Base-by-base conservation (phyloP, 2,797 vertebrate genomes). In the Arctocebus calabarensis region DNA sequence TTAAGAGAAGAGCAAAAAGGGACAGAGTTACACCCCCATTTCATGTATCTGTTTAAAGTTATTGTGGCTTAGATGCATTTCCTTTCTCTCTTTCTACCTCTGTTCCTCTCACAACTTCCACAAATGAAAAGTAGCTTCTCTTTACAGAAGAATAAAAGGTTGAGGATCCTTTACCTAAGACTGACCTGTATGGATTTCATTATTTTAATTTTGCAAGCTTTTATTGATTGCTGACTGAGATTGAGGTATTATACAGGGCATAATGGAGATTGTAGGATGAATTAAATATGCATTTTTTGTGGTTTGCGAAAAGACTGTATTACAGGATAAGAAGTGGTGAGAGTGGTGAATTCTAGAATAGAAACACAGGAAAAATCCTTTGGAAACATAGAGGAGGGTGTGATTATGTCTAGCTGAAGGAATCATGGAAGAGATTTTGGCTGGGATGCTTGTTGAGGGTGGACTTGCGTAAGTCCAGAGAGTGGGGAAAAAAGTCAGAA, bases 171-270 rank as follows among this genome's bases (percentile, higher is more conserved):
- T 89, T 78, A 43, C 66, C 45, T 81, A 68, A 89, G 55, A 90
- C n/a, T 52, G 91, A 91, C 77, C 37, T 62, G 29, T 88, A 40
- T 94, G 79, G 48, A 81, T 77, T 27, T 91, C 20, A 83, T 94
- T 93, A 88, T 91, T 95, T 95, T 85, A 94, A 73, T 95, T 90
- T 57, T 81, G 25, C 43, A 78, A 88, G 37, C 0, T 45, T 88
- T 93, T 91, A 61, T 77, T 90, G 64, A 94, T 61, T 94, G 43
- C 52, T 62, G 43, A 88, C 29, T 79, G 3, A 73, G 32, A 86
- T 14, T 78, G 34, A 83, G 59, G 59, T 40, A 59, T 91, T 95
- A 78, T 64, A n/a, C 45, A 52, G 84, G 66, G 59, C 25, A 92
- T 13, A 27, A 13, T 68, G 55, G 87, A 91, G 73, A 78, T n/a